Conservation (phyloP, 1,140 invertebrate genomes). For the Theocolax elegans region DNA sequence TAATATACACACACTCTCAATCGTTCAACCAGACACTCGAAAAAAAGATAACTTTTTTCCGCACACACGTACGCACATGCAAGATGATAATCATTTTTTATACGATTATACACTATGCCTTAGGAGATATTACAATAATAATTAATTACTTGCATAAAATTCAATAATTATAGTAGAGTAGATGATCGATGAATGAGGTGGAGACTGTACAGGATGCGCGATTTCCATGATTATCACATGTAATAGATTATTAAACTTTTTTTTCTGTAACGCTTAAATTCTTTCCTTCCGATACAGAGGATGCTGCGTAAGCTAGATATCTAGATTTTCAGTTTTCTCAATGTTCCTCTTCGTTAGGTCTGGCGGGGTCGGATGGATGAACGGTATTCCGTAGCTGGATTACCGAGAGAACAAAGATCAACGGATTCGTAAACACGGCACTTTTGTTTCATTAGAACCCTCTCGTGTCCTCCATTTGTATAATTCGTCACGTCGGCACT, state of each 20-base stretch:
- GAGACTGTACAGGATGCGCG: constrained; percentile 68
- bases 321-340: constrained; percentile 16
- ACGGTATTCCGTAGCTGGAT: no score
- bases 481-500: constrained; percentile 44
- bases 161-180: constrained; percentile 67
- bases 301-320: constrained; percentile 18
- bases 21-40: constrained; percentile 12
- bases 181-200: constrained; percentile 68
- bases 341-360: constrained; percentile 29
- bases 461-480: not conserved
- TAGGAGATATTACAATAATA: constrained; percentile 65
- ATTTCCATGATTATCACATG: constrained; percentile 69
- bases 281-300: constrained; percentile 25
- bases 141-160: constrained; percentile 65
- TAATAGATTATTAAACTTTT: constrained; percentile 59
- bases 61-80: constrained; percentile 49
- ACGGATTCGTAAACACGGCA: constrained; percentile 14
- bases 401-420: constrained; percentile 9
- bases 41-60: no score
- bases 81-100: constrained; percentile 57
- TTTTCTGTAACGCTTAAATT: constrained; percentile 45
- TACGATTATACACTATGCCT: constrained; percentile 61
- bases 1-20: constrained; percentile 25
- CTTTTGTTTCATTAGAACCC: not conserved
- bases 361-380: constrained; percentile 28